Percentiles rank a stretch among this genome's conserved stretches.
These are phyloP conservation scores for Cyprinodon variegatus DNA, from an alignment of 2,113 vertebrate genomes.

Conservation along the genomic window DNA sequence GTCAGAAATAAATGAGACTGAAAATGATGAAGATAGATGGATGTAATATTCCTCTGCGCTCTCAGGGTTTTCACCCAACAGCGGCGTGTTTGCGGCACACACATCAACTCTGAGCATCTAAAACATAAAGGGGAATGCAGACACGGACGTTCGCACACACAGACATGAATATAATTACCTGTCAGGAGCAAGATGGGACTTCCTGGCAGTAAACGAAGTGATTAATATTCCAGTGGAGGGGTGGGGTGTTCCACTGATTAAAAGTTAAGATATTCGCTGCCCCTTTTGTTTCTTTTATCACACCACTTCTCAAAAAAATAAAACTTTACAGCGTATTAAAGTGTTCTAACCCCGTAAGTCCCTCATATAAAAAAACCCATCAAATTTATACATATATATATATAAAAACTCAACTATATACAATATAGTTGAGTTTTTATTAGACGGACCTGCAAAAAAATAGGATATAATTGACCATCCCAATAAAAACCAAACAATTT, in stretches of 20 bases:
- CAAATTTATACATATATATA: background rate
- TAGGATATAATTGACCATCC: background rate
- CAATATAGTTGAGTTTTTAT: background rate
- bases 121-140: background rate
- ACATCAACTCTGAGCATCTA: background rate
- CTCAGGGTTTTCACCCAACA: conserved; percentile 10
- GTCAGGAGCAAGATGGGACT: conserved; percentile 68
- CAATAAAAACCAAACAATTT: background rate
- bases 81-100: conserved; percentile 18
- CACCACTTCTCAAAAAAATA: conserved; percentile 28
- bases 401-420: background rate
- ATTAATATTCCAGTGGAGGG: conserved; percentile 67
- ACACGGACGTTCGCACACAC: background rate
- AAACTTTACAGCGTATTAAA: conserved; percentile 2
- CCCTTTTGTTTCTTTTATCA: conserved; percentile 47
- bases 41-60: conserved; percentile 1
- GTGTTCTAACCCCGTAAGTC: no score
- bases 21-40: conserved; percentile 48
- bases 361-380: background rate
- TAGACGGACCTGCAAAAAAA: background rate
- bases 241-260: conserved; percentile 37
- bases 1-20: conserved; percentile 33
- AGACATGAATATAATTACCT: conserved; percentile 66
- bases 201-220: conserved; percentile 68
- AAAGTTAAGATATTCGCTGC: conserved; percentile 61